phyloP scores from a whole-genome alignment of 2,113 vertebrate species.

The Sceloporus tristichus region DNA sequence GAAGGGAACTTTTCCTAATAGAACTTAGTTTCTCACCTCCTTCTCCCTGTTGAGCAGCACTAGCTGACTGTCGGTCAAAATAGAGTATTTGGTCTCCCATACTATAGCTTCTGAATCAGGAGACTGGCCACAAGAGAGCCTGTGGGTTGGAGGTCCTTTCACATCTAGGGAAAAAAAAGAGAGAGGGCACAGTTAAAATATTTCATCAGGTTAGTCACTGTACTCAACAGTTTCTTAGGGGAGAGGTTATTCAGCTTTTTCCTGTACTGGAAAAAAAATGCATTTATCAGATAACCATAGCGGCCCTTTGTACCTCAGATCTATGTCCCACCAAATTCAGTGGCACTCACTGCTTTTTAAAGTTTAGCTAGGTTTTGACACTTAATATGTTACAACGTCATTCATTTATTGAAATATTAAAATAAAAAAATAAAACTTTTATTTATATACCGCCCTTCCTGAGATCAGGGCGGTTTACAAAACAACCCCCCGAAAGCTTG shows the following conservation, averaged over 20 bases:
- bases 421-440: no score
- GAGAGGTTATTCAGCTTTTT: not conserved
- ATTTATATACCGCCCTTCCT: no score
- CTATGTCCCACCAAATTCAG: not conserved
- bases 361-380: not conserved
- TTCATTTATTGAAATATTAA: not conserved
- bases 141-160: constrained; percentile 91
- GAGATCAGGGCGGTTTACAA: no score
- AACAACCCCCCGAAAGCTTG: not conserved
- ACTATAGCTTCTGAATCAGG: constrained; percentile 85
- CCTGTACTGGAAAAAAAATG: not conserved
- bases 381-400: not conserved
- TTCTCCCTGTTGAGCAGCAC: constrained; percentile 92
- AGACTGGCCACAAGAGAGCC: constrained; percentile 93
- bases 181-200: constrained; percentile 24
- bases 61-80: constrained; percentile 94
- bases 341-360: not conserved
- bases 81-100: constrained; percentile 94
- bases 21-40: constrained; percentile 80
- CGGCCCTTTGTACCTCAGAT: no score
- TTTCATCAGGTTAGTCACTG: not conserved
- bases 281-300: not conserved
- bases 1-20: not conserved
- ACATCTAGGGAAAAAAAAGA: constrained; percentile 83
- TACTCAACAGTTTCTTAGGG: not conserved